A percentile compares a stretch with the other conserved stretches of the same genome.
Conservation (phyloP, 2,888 invertebrate genomes). For the Dicyrtoma fusca region DNA sequence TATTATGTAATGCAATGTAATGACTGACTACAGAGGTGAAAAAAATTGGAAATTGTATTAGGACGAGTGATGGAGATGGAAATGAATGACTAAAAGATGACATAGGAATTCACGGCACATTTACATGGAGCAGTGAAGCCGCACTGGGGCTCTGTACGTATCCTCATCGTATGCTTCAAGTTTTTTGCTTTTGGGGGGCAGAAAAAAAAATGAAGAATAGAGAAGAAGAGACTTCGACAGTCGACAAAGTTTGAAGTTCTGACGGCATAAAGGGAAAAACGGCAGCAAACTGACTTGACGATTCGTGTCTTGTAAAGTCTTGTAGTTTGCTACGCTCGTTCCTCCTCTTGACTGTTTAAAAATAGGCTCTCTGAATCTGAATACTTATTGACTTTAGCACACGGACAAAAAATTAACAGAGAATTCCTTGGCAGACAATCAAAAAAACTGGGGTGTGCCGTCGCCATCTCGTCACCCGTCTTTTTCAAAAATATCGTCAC, state of each 20-base stretch:
- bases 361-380: conserved; percentile 24
- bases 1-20: neutral
- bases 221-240: conserved; percentile 9
- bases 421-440: conserved; percentile 33
- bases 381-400: conserved; percentile 29
- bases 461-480: conserved; percentile 31
- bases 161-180: too few species aligned
- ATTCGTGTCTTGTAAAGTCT: too few species aligned
- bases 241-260: too few species aligned
- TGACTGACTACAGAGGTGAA: neutral
- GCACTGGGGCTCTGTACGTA: too few species aligned
- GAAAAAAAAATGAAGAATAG: neutral
- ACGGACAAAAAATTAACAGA: conserved; percentile 33
- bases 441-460: conserved; percentile 40
- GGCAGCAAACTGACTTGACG: conserved; percentile 2
- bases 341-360: conserved; percentile 32
- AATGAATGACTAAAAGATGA: conserved; percentile 3
- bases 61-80: too few species aligned
- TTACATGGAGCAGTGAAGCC: too few species aligned
- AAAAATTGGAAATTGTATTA: too few species aligned
- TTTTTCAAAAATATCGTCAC: conserved; percentile 16
- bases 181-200: conserved; percentile 2
- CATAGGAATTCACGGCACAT: conserved; percentile 8
- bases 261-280: neutral
- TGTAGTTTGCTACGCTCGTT: too few species aligned